Evolutionary conservation across 2,888 invertebrate genomes (phyloP).

Genomic region (Caenorhabditis angaria): DNA sequence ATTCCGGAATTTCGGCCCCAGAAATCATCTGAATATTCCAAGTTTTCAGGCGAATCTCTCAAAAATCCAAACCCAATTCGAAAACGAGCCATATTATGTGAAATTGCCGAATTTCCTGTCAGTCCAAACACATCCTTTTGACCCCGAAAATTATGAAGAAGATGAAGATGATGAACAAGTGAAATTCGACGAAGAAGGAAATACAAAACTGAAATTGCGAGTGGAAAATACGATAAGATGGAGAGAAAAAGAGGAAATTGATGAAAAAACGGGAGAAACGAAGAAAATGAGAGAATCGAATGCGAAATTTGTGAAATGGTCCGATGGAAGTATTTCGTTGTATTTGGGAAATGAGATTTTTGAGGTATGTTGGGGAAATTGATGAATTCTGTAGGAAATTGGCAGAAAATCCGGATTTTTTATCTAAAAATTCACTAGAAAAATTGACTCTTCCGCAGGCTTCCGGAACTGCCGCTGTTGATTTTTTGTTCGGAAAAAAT

Average conservation of each 20-base stretch:
- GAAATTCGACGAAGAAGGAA: constrained; percentile 90
- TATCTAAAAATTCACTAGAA: too few relatives aligned
- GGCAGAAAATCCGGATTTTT: too few relatives aligned
- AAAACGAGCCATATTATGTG: constrained; percentile 31
- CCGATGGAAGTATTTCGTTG: constrained; percentile 80
- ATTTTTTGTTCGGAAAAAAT: too few relatives aligned
- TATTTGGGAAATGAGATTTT: constrained; percentile 91
- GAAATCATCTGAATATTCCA: neutral
- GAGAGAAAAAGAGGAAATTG: constrained; percentile 78
- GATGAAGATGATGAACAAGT: constrained; percentile 99
- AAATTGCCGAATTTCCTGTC: constrained; percentile 93
- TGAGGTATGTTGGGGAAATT: too few relatives aligned
- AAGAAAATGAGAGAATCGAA: constrained; percentile 88
- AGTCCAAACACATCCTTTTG: constrained; percentile 95
- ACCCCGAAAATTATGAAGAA: constrained; percentile 87
- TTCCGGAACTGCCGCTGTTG: too few relatives aligned
- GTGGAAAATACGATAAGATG: constrained; percentile 94
- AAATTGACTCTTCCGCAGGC: too few relatives aligned
- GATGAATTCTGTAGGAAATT: too few relatives aligned
- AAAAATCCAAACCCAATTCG: constrained; percentile 17
- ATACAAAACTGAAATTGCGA: constrained; percentile 80
- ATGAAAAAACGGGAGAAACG: too few relatives aligned
- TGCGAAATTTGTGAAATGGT: constrained; percentile 93
- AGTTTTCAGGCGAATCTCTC: neutral
- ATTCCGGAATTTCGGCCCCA: neutral